Evolutionary conservation across 1,140 invertebrate genomes (phyloP), one percentile per base, ranked within the genome.

Genomic region (Sitobion miscanthi): DNA sequence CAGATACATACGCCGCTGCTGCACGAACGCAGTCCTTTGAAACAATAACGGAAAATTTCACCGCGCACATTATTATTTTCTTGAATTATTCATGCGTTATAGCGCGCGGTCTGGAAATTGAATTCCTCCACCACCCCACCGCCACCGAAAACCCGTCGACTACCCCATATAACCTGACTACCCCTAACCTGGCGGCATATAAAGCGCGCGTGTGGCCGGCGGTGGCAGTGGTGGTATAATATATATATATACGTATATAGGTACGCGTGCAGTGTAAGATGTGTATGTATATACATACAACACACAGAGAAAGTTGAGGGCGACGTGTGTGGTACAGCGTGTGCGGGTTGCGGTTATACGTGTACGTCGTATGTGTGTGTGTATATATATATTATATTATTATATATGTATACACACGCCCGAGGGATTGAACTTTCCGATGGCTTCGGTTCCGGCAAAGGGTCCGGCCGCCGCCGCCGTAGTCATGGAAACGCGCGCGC

Each of bases 391-490:
- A 69, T 54, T 54, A 54, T 54, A 54, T 21, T 77, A 77, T 77
- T 77, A 77, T 77, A 77, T 77, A 77, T 77, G 62, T 77, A 69
- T 69, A 69, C 57, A 77, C 69, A n/a, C 90, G 49, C 49, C 30
- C 87, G 52, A 92, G 69, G 91, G 77, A 86, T 93, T 93, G 91
- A 93, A 93, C 91, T 93, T 93, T 93, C 91, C 91, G 91, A 93
- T 93, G 91, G 91, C 91, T 92, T 92, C 91, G 91, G 91, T 92
- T 92, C 91, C 91, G 91, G 91, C 69, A 52, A 69, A 93, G 91
- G 91, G 91, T 93, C 91, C 91, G 91, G 91, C 30, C 52, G 88
- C 35, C 49, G 47, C 45, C 47, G 35, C 20, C 42, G 91, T 93
- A 86, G 17, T 38, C 91, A 93, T 93, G 91, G 91, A 17, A 93